phyloP scores from a whole-genome alignment of 2,888 invertebrate species.

The Idaea biselata region DNA sequence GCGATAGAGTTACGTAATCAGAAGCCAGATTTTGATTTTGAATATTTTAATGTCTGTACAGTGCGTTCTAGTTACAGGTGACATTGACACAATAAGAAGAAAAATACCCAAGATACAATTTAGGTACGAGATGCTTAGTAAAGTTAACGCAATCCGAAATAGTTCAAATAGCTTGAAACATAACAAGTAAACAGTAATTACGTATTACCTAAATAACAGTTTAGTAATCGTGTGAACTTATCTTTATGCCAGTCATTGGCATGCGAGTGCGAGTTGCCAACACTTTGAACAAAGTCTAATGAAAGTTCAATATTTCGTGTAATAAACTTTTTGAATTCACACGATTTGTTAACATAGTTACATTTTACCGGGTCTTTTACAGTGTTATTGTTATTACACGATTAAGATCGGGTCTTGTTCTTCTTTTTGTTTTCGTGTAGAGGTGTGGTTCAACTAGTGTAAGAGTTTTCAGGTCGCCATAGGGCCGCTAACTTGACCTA shows the following conservation, averaged over 20 bases:
- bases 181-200: background rate
- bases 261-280: background rate
- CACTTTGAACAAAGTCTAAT: background rate
- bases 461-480: no score
- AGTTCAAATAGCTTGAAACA: background rate
- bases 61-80: no score
- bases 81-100: no score
- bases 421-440: no score
- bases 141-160: background rate
- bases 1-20: no score
- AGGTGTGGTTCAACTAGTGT: no score
- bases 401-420: no score
- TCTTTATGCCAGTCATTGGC: background rate
- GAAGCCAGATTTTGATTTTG: no score
- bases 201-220: background rate
- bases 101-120: background rate
- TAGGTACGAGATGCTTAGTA: background rate
- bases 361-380: background rate
- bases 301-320: background rate
- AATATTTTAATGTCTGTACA: no score
- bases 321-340: background rate
- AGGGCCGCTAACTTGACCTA: no score
- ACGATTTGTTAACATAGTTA: background rate
- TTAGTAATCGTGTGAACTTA: background rate
- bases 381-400: no score